Conservation (phyloP, 2,888 invertebrate genomes). For the Hirtodrosophila histrioides region DNA sequence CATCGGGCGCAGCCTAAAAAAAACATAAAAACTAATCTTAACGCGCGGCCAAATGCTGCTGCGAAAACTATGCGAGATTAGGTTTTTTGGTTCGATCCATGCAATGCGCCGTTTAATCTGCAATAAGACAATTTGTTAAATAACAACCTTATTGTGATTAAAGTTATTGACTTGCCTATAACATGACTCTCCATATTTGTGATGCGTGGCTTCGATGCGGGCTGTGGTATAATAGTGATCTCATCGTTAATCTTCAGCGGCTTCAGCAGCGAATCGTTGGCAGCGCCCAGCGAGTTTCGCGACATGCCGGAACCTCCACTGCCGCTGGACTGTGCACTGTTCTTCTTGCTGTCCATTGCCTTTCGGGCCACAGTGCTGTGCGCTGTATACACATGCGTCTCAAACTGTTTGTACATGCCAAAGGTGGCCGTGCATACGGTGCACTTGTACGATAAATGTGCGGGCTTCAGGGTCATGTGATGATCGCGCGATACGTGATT, state of each 20-base stretch:
- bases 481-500: constrained; percentile 97
- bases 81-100: constrained; percentile 65
- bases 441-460: constrained; percentile 96
- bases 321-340: constrained; percentile 70
- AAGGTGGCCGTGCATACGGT: constrained; percentile 97
- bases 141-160: too few relatives aligned
- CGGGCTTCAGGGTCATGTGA: constrained; percentile 95
- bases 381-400: constrained; percentile 96
- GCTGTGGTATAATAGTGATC: constrained; percentile 95
- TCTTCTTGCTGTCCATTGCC: constrained; percentile 88
- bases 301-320: constrained; percentile 50
- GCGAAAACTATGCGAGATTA: constrained; percentile 74
- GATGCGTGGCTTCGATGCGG: constrained; percentile 86
- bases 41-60: constrained; percentile 62
- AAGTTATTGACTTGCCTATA: constrained; percentile 77
- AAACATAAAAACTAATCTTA: constrained; percentile 53
- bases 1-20: constrained; percentile 46
- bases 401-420: constrained; percentile 97
- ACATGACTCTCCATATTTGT: constrained; percentile 85
- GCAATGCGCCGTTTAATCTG: constrained; percentile 62
- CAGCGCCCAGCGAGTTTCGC: constrained; percentile 81
- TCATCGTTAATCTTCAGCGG: constrained; percentile 95
- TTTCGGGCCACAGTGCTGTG: constrained; percentile 95
- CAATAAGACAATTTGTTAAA: neutral
- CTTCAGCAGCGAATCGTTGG: constrained; percentile 88